Conservation (phyloP, 2,888 invertebrate genomes). For the Pinctada fucata region DNA sequence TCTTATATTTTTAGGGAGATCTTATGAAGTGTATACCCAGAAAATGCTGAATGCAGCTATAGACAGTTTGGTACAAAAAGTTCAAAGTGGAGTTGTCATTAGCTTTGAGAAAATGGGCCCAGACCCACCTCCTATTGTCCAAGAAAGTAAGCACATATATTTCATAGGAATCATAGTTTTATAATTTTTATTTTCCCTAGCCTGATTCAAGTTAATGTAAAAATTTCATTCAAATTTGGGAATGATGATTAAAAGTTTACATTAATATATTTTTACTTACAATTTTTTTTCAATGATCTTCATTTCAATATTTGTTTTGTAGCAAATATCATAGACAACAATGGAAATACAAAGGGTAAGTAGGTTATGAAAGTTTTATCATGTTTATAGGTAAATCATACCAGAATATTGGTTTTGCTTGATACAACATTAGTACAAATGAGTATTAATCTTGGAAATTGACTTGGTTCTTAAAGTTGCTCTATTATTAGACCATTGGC, state of each 20-base stretch:
- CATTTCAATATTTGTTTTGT: not conserved
- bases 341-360: conserved; percentile 56
- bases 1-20: conserved; percentile 83
- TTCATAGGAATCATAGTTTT: not conserved
- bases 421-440: too few relatives aligned
- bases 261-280: too few relatives aligned
- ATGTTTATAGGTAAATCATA: not conserved
- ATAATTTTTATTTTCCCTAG: too few relatives aligned
- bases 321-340: conserved; percentile 38
- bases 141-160: conserved; percentile 22
- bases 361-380: not conserved
- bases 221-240: too few relatives aligned
- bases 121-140: conserved; percentile 79
- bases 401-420: not conserved
- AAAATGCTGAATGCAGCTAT: conserved; percentile 96
- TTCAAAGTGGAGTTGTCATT: conserved; percentile 97
- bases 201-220: too few relatives aligned
- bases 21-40: conserved; percentile 96
- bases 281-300: too few relatives aligned
- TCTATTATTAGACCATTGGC: too few relatives aligned
- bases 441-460: too few relatives aligned
- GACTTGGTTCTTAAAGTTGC: too few relatives aligned
- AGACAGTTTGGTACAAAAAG: conserved; percentile 97
- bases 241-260: too few relatives aligned
- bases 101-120: conserved; percentile 97